Evolutionary conservation across 1,140 invertebrate species (phyloP), one percentile per base, ranked within the genome.

Genomic region (Rhagoletis zephyria): DNA sequence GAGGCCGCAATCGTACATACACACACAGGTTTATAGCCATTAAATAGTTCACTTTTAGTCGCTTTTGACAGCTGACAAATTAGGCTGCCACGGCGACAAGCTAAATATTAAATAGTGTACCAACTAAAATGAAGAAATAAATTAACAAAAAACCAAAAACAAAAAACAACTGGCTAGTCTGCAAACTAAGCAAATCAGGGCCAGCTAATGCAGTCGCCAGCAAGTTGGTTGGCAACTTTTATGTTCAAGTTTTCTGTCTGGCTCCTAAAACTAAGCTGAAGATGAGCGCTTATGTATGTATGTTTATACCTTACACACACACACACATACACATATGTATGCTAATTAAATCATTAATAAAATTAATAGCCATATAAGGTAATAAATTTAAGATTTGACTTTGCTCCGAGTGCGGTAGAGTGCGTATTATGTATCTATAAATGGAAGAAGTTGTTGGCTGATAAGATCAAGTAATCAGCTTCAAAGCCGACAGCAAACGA

Each of bases 11-110:
- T n/a, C n/a, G n/a, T n/a, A n/a, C n/a, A n/a, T n/a, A n/a, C n/a
- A n/a, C n/a, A n/a, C n/a, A n/a, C n/a, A n/a, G n/a, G n/a, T n/a
- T n/a, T n/a, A n/a, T n/a, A n/a, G n/a, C 5, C 30, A 40, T 67
- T 5, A 67, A 67, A 40, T 40, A 67, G 64, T 67, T 67, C 9
- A 64, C 30, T 45, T 45, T n/a, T 12, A 19, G 51, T 86, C 42
- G 51, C 42, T 77, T 74, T 19, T 92, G 91, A 92, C 91, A 92
- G 91, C 91, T 92, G 91, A 92, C 90, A 92, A 92, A 92, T 92
- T 91, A 90, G 88, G 10, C 1, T 19, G 70, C 74, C 40, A 5
- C 14, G n/a, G 48, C 74, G 51, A 81, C 51, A 30, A 30, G 48
- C n/a, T 16, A 14, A 74, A 0, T 5, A 42, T 9, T 45, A 48